phyloP scores from a whole-genome alignment of 2,888 invertebrate genomes.

The Andrena dorsata region DNA sequence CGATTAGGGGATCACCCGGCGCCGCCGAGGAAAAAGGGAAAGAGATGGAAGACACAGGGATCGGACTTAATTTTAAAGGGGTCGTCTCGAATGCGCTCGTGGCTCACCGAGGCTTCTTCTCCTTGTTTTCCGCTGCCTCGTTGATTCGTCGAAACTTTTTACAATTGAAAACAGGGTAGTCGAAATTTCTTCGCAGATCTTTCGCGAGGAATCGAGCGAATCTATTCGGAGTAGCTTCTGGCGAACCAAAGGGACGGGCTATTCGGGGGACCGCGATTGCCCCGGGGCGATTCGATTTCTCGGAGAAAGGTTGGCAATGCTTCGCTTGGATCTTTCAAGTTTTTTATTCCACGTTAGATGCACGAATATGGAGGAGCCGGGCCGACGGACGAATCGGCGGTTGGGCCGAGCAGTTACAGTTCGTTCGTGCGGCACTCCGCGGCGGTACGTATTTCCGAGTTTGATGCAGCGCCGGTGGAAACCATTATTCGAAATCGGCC shows the following conservation, averaged over 20 bases:
- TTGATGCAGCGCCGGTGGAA: constrained; percentile 74
- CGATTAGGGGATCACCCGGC: constrained; percentile 64
- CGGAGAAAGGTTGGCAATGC: constrained; percentile 1
- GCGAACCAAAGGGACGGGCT: not conserved
- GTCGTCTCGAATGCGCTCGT: constrained; percentile 40
- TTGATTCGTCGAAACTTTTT: no score
- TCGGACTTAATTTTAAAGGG: constrained; percentile 60
- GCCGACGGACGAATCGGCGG: constrained; percentile 18
- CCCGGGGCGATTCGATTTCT: not conserved
- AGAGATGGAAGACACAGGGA: constrained; percentile 23
- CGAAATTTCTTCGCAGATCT: not conserved
- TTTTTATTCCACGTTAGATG: constrained; percentile 19
- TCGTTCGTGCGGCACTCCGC: constrained; percentile 21
- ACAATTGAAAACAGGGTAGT: no score
- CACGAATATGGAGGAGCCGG: constrained; percentile 21
- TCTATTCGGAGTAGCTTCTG: not conserved
- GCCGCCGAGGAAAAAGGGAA: constrained; percentile 1
- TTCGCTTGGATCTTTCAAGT: constrained; percentile 9
- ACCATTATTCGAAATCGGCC: constrained; percentile 81
- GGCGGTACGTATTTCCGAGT: constrained; percentile 75
- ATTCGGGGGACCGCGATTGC: not conserved
- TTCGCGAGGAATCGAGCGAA: not conserved
- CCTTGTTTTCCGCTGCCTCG: not conserved
- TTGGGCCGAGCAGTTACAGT: constrained; percentile 34
- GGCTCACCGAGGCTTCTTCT: not conserved